Evolutionary conservation across 2,888 invertebrate species (phyloP), one percentile per base, ranked within the genome.

Genomic region (Hypsopygia costalis): DNA sequence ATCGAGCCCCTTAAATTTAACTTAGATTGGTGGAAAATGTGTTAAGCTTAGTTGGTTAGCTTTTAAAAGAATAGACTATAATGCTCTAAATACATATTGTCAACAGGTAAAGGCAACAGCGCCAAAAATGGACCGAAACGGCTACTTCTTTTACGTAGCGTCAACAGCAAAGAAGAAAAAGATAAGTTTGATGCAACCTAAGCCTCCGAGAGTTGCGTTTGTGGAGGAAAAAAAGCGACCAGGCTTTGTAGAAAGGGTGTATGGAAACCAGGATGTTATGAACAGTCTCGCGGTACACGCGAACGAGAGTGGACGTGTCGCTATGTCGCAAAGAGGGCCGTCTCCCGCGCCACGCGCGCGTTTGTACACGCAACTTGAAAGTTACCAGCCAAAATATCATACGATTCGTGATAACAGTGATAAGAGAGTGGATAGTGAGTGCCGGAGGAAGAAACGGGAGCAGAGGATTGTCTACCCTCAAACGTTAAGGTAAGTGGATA

Each of bases 111-210:
- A 89, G 63, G 76, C 83, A 42, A 76, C 78, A 3, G 85, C 80
- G 0, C 89, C 89, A 11, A 87, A 79, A 69, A 85, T 89, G 87
- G 89, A 89, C 55, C 74, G 78, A 43, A 88, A 83, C 58, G 89
- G 89, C 31, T 89, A 87, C 60, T 89, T 89, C 61, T 87, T 78
- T 73, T 86, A 86, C 76, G 81, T 83, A 28, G 58, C 85, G 6
- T 76, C 88, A 1, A 87, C 88, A 3, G 89, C 89, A n/a, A 89
- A 89, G 65, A 89, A 89, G 70, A 89, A 89, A 69, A 89, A 86
- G 65, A 86, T 89, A 52, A 88, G 77, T 59, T 62, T 89, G 49
- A 89, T 89, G 89, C 88, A 88, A 50, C 78, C 87, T 5, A 79
- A 76, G 56, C 82, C 88, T 47, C 89, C 89, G 47, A 71, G 83